Base-by-base conservation (phyloP, 2,113 vertebrate species). In the Xyliphius kryptos region DNA sequence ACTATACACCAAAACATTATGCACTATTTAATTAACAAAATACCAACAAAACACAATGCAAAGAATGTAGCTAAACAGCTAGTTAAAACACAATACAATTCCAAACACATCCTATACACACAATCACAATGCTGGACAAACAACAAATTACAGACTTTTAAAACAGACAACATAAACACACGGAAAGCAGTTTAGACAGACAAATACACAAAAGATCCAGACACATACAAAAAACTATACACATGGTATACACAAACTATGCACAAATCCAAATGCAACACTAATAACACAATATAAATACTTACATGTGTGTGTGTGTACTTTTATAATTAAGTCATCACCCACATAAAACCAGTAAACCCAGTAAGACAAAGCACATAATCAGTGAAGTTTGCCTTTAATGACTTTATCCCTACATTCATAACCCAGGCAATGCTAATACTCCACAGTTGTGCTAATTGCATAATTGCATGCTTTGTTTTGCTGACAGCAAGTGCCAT, bases 381-480 rank as follows among this genome's bases (percentile, higher is more conserved):
- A 15, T 19, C 3, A 16, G 74, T 70, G 69, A 68, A 70, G 74
- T 77, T 70, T 80, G 80, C 78, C 74, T 66, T 69, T 80, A 72
- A 74, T 69, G 75, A 65, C 46, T 77, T 73, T 64, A 52, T 79
- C 74, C 78, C 71, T 57, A 5, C 3, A 58, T 8, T 61, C 61
- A 32, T 83, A 67, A 80, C 81, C 75, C 40, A 38, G 47, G n/a
- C 56, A 26, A 67, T 77, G 74, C 78, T 82, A 78, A 81, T 74
- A 77, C 56, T 67, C 82, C 82, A 32, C 26, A 32, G 85, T 82
- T 84, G 80, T 78, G 71, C 84, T 90, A 90, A 90, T 91, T 89
- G 76, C 82, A 61, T 85, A 89, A 76, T 81, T 79, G 79, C 76
- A 76, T 78, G 82, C 85, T 86, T 87, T 89, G 82, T 89, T 84